These are phyloP conservation scores for Agrilus biguttatus DNA, from an alignment of 2,888 invertebrate species.

Conservation along the genomic window DNA sequence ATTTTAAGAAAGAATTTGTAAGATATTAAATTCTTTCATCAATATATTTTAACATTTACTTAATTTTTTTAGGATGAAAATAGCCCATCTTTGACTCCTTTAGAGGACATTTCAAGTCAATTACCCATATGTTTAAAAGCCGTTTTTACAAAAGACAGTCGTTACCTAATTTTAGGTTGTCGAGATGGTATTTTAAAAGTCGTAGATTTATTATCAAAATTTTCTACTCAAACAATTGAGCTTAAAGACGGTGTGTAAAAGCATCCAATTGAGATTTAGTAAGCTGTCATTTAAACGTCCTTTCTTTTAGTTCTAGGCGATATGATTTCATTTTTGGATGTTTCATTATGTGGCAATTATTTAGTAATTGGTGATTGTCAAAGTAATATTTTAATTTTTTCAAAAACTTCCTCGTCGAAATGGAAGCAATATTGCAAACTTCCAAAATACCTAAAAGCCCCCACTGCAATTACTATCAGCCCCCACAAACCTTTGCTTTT, in stretches of 20 bases:
- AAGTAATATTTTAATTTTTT: conserved; percentile 48
- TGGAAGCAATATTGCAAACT: conserved; percentile 40
- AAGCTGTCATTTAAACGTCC: neutral
- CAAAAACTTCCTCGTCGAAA: conserved; percentile 31
- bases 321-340: conserved; percentile 35
- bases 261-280: neutral
- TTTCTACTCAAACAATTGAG: conserved; percentile 27
- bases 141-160: conserved; percentile 29
- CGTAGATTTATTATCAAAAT: conserved; percentile 26
- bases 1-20: conserved; percentile 7
- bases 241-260: conserved; percentile 21
- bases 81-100: conserved; percentile 19
- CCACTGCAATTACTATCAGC: conserved; percentile 59
- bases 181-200: conserved; percentile 28
- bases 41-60: too few species aligned
- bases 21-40: too few species aligned
- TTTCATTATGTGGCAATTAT: conserved; percentile 43
- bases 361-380: conserved; percentile 51
- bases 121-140: conserved; percentile 26
- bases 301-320: conserved; percentile 39
- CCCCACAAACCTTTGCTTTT: conserved; percentile 43
- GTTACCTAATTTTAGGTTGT: conserved; percentile 31
- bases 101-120: conserved; percentile 27
- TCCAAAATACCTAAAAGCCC: conserved; percentile 54
- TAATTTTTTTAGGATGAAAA: conserved; percentile 15